Conservation (phyloP, 2,888 invertebrate species). For the Eudemis profundana region DNA sequence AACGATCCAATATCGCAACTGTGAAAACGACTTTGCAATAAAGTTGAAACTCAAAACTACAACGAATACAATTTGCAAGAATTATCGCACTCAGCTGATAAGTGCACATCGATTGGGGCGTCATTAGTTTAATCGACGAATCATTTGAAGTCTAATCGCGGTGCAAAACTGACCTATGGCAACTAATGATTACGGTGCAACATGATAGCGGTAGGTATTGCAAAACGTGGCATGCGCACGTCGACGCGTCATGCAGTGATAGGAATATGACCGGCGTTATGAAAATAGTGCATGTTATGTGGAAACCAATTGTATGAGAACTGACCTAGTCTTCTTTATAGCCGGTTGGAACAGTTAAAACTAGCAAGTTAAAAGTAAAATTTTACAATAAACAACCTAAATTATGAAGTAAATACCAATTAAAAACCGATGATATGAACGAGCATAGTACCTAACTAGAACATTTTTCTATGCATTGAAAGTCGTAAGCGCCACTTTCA, state of each 20-base stretch:
- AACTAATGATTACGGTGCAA: constrained; percentile 67
- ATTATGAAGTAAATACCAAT: background rate
- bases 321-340: background rate
- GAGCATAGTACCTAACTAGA: too few relatives aligned
- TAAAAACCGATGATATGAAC: too few relatives aligned
- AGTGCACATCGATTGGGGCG: constrained; percentile 12
- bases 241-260: constrained; percentile 21
- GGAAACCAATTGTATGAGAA: background rate
- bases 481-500: too few relatives aligned
- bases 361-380: too few relatives aligned
- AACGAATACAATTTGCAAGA: background rate
- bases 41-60: too few relatives aligned
- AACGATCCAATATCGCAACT: too few relatives aligned
- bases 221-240: constrained; percentile 64
- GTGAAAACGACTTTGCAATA: too few relatives aligned
- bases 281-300: constrained; percentile 23
- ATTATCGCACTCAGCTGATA: constrained; percentile 2
- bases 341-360: background rate
- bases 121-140: constrained; percentile 35
- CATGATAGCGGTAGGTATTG: constrained; percentile 61
- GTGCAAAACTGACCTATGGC: constrained; percentile 78
- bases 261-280: constrained; percentile 13
- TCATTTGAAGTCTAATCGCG: constrained; percentile 73
- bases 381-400: too few relatives aligned
- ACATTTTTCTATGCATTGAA: too few relatives aligned